Conservation (phyloP, 1,140 invertebrate species). For the Calephelis nemesis region DNA sequence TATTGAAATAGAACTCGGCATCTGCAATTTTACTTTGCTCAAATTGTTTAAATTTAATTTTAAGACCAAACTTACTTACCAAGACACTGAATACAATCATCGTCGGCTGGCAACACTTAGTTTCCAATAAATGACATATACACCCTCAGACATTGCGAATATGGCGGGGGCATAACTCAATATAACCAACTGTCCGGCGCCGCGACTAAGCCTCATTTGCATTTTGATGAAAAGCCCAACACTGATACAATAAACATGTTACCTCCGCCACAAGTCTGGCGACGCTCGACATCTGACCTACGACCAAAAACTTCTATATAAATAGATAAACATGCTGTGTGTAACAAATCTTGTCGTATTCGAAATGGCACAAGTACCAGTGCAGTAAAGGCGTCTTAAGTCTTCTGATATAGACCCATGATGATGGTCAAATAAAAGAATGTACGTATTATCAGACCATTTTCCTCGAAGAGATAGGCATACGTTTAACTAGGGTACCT, state of each 20-base stretch:
- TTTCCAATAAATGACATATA: conserved; percentile 7
- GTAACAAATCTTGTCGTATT: neutral
- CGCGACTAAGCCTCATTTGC: conserved; percentile 12
- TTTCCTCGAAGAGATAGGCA: too few relatives aligned
- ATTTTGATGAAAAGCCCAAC: conserved; percentile 16
- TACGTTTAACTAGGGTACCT: too few relatives aligned
- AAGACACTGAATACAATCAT: neutral
- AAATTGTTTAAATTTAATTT: too few relatives aligned
- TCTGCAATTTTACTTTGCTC: too few relatives aligned
- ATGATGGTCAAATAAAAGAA: too few relatives aligned
- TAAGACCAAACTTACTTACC: too few relatives aligned
- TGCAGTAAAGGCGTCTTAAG: too few relatives aligned
- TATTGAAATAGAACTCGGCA: too few relatives aligned
- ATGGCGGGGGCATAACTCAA: conserved; percentile 13
- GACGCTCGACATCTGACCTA: conserved; percentile 6
- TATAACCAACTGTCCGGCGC: conserved; percentile 13
- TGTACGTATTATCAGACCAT: too few relatives aligned
- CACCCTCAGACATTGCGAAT: conserved; percentile 9
- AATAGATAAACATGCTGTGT: neutral
- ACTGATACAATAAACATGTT: conserved; percentile 17
- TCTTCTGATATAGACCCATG: too few relatives aligned
- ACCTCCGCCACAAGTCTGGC: conserved; percentile 13
- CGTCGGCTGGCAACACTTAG: neutral
- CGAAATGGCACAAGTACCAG: too few relatives aligned
- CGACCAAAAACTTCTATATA: neutral